Percentiles rank a stretch among this genome's conserved stretches.
Evolutionary conservation across 1,140 invertebrate genomes (phyloP).

Genomic region (Heliconius congener): DNA sequence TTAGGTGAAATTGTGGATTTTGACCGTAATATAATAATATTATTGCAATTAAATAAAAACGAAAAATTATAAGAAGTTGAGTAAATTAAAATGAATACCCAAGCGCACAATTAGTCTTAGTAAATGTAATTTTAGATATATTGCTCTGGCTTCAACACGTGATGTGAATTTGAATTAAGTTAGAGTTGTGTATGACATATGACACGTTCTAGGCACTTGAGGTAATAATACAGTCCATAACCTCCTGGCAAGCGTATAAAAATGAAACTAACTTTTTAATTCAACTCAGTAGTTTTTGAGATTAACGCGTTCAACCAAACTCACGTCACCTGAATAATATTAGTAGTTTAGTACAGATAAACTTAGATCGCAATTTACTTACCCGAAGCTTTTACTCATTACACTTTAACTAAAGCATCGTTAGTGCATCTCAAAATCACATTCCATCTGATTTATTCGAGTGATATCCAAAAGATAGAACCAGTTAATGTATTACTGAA

Average conservation of each 20-base stretch:
- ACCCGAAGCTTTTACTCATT: neutral
- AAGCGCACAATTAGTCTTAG: neutral
- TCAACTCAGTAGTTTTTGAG: too few species aligned
- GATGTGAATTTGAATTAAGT: too few species aligned
- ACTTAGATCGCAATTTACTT: neutral
- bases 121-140: neutral
- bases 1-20: neutral
- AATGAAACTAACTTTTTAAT: too few species aligned
- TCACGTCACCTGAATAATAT: too few species aligned
- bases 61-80: neutral
- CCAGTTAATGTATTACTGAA: slow-evolving; percentile 19
- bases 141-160: neutral
- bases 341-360: neutral
- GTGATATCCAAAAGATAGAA: slow-evolving; percentile 15
- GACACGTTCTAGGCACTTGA: too few species aligned
- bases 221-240: too few species aligned
- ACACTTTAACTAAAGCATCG: slow-evolving; percentile 1
- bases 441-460: slow-evolving; percentile 15
- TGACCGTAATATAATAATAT: neutral
- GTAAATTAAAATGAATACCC: too few species aligned
- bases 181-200: too few species aligned
- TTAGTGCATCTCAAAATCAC: slow-evolving; percentile 10
- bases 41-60: neutral
- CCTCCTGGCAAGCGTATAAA: too few species aligned
- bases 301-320: too few species aligned